Conservation (phyloP, 1,140 invertebrate genomes). For the Lepidotrigona ventralis region DNA sequence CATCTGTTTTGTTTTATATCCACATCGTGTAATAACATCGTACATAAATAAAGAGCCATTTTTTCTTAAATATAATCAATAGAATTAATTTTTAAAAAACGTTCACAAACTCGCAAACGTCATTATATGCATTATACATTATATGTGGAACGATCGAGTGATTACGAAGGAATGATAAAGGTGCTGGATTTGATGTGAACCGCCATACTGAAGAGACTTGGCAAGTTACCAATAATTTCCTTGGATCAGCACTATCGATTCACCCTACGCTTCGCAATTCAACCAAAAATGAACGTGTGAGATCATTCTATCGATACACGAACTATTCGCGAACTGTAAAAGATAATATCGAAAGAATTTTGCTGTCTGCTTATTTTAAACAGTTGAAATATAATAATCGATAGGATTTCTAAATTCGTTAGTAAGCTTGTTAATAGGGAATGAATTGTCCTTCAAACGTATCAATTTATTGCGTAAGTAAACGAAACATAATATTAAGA, state of each 20-base stretch:
- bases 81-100: neutral
- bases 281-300: slow-evolving; percentile 32
- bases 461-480: neutral
- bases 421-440: too few relatives aligned
- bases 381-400: neutral
- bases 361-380: neutral
- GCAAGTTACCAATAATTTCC: slow-evolving; percentile 68
- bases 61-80: neutral
- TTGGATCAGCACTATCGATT: slow-evolving; percentile 62
- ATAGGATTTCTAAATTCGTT: neutral
- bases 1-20: neutral
- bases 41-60: neutral
- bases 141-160: slow-evolving; percentile 55
- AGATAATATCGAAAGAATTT: neutral
- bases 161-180: slow-evolving; percentile 55
- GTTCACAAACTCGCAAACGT: neutral
- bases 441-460: neutral
- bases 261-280: slow-evolving; percentile 26
- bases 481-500: neutral
- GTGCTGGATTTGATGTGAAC: slow-evolving; percentile 36
- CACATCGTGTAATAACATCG: neutral
- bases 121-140: slow-evolving; percentile 56
- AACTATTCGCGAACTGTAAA: neutral
- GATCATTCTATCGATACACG: slow-evolving; percentile 47
- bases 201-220: slow-evolving; percentile 63